phyloP scores from a whole-genome alignment of 2,888 invertebrate species.

The Electrophaes corylata region DNA sequence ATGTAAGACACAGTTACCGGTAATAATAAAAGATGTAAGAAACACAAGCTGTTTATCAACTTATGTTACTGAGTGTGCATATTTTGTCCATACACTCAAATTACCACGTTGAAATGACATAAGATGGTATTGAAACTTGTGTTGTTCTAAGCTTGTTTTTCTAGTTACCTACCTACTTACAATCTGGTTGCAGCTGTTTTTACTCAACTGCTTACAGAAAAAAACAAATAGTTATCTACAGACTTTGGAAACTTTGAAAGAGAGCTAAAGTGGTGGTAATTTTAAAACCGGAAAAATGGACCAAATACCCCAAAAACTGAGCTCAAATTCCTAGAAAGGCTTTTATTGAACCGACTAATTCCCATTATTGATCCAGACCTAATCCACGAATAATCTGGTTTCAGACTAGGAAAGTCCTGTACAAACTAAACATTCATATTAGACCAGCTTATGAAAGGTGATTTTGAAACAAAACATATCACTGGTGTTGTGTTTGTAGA shows the following conservation, averaged over 20 bases:
- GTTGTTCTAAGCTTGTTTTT: not conserved
- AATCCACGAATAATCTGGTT: conserved; percentile 5
- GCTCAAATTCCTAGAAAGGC: no score
- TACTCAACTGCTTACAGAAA: not conserved
- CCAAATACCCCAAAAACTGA: no score
- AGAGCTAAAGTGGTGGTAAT: no score
- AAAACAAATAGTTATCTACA: no score
- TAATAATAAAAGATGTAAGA: no score
- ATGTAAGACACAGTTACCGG: no score
- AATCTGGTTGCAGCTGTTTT: not conserved
- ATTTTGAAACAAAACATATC: not conserved
- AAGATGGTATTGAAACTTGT: not conserved
- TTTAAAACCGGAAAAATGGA: no score
- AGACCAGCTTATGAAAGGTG: not conserved
- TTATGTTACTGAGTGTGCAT: no score
- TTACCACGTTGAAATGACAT: not conserved
- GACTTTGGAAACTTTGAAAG: no score
- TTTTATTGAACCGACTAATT: not conserved
- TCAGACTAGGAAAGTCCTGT: conserved; percentile 6
- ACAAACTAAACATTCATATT: conserved; percentile 1
- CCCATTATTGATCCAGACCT: not conserved
- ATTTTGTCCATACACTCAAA: no score
- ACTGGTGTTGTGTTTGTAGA: conserved; percentile 12
- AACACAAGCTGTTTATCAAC: no score
- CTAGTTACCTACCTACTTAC: not conserved